Conservation (phyloP, 2,888 invertebrate species). For the Pterostichus madidus region DNA sequence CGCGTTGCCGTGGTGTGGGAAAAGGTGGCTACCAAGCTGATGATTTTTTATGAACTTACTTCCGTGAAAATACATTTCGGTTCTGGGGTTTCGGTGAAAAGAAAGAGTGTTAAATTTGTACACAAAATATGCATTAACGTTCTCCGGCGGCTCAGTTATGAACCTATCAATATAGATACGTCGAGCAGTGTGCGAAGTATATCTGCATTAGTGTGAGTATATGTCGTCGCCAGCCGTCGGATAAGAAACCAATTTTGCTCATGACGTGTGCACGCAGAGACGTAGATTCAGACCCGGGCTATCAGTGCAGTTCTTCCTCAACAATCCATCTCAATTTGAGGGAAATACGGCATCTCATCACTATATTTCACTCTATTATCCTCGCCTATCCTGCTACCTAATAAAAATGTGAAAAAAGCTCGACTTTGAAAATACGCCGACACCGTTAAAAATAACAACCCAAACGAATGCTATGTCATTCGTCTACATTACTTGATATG, state of each 20-base stretch:
- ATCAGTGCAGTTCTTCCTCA: slow-evolving; percentile 64
- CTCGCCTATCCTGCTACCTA: slow-evolving; percentile 69
- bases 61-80: not conserved
- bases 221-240: slow-evolving; percentile 21
- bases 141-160: slow-evolving; percentile 34
- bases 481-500: slow-evolving; percentile 72
- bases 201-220: slow-evolving; percentile 38
- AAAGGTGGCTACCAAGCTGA: not conserved
- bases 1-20: too few species aligned
- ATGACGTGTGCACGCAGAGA: slow-evolving; percentile 48
- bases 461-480: slow-evolving; percentile 73
- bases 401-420: slow-evolving; percentile 71
- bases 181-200: not conserved
- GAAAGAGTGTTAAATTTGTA: slow-evolving; percentile 44
- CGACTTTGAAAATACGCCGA: slow-evolving; percentile 68
- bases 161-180: slow-evolving; percentile 45
- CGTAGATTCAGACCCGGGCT: slow-evolving; percentile 31
- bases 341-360: slow-evolving; percentile 70
- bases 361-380: slow-evolving; percentile 74
- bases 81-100: not conserved
- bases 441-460: slow-evolving; percentile 72
- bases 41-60: not conserved
- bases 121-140: slow-evolving; percentile 65
- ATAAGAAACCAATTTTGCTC: slow-evolving; percentile 64
- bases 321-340: slow-evolving; percentile 72